Evolutionary conservation across 2,113 vertebrate genomes (phyloP), one percentile per base, ranked within the genome.

Genomic region (Cheilinus undulatus): DNA sequence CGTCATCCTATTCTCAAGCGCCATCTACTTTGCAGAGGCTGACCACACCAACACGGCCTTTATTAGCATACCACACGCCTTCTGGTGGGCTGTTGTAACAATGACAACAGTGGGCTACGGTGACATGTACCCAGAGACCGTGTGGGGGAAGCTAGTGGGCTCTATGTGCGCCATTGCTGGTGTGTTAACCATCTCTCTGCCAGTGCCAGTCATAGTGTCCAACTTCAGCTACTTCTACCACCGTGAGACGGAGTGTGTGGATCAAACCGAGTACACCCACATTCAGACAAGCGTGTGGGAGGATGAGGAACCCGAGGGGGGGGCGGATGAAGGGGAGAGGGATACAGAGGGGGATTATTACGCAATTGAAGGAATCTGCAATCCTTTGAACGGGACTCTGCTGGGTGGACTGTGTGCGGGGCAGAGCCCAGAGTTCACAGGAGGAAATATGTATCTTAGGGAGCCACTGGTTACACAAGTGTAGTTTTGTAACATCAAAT

Each of bases 81-180:
- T 97, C 76, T 97, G 96, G 96, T 97, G 96, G 96, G 95, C 96
- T 0, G 95, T 97, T 51, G 95, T 97, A 65, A 96, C 95, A 54
- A 97, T 97, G 96, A 97, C 96, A 1, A 97, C 95, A 0, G 96
- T 97, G 12, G 96, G 96, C 27, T 97, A 97, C 9, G 96, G 96
- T 4, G 96, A 97, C 80, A 97, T 97, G 96, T 94, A 86, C 3
- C 96, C 96, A 0, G 89, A 89, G 62, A 97, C 96, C 0, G 91
- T 96, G 27, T 95, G 95, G 52, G 96, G 96, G 13, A 96, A 96
- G 86, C 82, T 96, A 20, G 95, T 97, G 72, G 96, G 96, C 15
- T 97, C 96, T 0, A 94, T 97, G 78, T 97, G 96, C 0, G 96
- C 96, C 87, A 96, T 97, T 5, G 96, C 96, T 0, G 95, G 96